Evolutionary conservation across 2,888 invertebrate genomes (phyloP).

Genomic region (Caenorhabditis doughertyi): DNA sequence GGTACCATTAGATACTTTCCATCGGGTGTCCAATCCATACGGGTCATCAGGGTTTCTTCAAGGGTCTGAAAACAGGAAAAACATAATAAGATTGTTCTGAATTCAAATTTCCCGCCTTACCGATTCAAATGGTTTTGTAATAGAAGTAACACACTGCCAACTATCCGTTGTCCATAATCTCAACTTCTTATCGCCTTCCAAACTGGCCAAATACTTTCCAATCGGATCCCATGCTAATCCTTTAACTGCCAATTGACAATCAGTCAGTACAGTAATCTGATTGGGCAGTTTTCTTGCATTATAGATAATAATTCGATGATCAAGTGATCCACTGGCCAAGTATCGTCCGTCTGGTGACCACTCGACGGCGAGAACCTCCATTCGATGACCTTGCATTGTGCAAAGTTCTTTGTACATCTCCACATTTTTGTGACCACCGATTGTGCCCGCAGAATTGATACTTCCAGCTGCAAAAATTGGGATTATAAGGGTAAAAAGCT

Average conservation of each 20-base stretch:
- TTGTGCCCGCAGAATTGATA: slow-evolving; percentile 69
- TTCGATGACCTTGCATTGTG: slow-evolving; percentile 86
- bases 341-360: slow-evolving; percentile 97
- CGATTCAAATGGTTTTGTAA: slow-evolving; percentile 94
- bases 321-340: slow-evolving; percentile 96
- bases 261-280: slow-evolving; percentile 45
- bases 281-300: slow-evolving; percentile 91
- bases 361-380: slow-evolving; percentile 93
- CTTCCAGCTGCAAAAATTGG: slow-evolving; percentile 57
- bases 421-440: slow-evolving; percentile 86
- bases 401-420: slow-evolving; percentile 94
- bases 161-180: slow-evolving; percentile 96
- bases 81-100: no score
- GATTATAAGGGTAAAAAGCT: no score
- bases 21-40: slow-evolving; percentile 93
- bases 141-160: slow-evolving; percentile 92
- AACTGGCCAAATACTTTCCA: slow-evolving; percentile 96
- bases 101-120: no score
- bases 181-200: slow-evolving; percentile 86
- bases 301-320: slow-evolving; percentile 98
- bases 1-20: slow-evolving; percentile 96
- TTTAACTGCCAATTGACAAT: slow-evolving; percentile 87
- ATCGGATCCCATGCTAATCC: slow-evolving; percentile 99
- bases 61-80: slow-evolving; percentile 70
- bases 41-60: slow-evolving; percentile 75